Percentiles rank a stretch among this genome's conserved stretches.
Evolutionary conservation across 2,888 invertebrate genomes (phyloP).

Genomic region (Carabus problematicus): DNA sequence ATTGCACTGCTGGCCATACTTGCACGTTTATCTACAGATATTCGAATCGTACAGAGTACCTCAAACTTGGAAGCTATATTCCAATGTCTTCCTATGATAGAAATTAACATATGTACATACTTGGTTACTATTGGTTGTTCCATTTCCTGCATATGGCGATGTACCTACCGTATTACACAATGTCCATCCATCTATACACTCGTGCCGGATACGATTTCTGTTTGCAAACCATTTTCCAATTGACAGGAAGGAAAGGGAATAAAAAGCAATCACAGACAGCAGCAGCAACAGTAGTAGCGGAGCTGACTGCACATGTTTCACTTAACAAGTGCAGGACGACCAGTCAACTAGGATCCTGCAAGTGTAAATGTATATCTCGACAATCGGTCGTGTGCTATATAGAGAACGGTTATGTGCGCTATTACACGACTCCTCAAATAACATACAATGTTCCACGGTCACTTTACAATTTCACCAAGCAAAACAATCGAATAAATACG

Average conservation of each 20-base stretch:
- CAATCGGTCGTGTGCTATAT: constrained; percentile 9
- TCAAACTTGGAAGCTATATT: background rate
- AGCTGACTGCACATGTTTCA: constrained; percentile 10
- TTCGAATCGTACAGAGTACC: no score
- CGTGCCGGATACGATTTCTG: background rate
- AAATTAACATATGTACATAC: no score
- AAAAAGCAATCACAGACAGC: no score
- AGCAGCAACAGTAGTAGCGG: no score
- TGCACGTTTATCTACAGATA: no score
- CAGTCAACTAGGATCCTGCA: background rate
- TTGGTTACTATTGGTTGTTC: no score
- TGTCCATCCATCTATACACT: background rate
- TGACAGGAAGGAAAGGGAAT: background rate
- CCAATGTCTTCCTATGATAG: background rate
- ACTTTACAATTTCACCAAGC: constrained; percentile 48
- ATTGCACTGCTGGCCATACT: no score
- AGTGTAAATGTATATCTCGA: constrained; percentile 17
- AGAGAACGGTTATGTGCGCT: constrained; percentile 47
- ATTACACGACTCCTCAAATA: constrained; percentile 49
- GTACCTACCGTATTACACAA: background rate
- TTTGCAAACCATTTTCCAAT: constrained; percentile 12
- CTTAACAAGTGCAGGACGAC: constrained; percentile 11
- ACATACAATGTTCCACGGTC: constrained; percentile 51
- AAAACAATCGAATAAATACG: constrained; percentile 42
- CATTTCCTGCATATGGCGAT: background rate